These are phyloP conservation scores for Zaprionus obscuricornis DNA, from an alignment of 2,888 invertebrate species.

Conservation along the genomic window DNA sequence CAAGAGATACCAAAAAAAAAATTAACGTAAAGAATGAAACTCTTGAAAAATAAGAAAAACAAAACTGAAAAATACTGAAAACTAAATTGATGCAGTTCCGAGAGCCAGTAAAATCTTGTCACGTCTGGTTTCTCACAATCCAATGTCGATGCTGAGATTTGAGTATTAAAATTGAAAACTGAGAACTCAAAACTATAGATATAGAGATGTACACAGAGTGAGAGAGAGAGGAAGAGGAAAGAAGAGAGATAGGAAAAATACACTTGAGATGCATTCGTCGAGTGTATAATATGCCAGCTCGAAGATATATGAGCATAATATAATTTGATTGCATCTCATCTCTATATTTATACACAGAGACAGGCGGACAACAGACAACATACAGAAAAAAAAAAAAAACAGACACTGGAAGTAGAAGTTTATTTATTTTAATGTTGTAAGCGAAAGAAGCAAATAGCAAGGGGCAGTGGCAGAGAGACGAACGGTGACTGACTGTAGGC, in stretches of 20 bases:
- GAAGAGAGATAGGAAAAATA: conserved; percentile 24
- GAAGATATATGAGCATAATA: conserved; percentile 63
- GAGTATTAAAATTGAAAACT: conserved; percentile 27
- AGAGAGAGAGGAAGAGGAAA: too few relatives aligned
- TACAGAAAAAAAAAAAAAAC: conserved; percentile 13
- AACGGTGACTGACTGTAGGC: too few relatives aligned
- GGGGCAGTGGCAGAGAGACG: too few relatives aligned
- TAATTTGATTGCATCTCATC: conserved; percentile 63
- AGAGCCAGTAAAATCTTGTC: conserved; percentile 64
- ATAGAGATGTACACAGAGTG: too few relatives aligned
- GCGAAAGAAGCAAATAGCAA: too few relatives aligned
- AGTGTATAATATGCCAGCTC: background rate
- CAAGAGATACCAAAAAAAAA: conserved; percentile 33
- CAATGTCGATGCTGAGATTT: conserved; percentile 69
- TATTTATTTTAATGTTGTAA: too few relatives aligned
- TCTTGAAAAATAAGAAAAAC: conserved; percentile 24
- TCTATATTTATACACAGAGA: conserved; percentile 42
- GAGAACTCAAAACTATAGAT: background rate
- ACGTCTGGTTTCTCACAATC: conserved; percentile 51
- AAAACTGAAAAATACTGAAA: conserved; percentile 27
- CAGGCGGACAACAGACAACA: conserved; percentile 12
- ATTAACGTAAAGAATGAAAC: conserved; percentile 21
- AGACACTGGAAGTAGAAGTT: conserved; percentile 1
- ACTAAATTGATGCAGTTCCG: conserved; percentile 64
- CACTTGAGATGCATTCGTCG: conserved; percentile 64